Evolutionary conservation across 2,113 vertebrate species (phyloP).

Genomic region (Nasalis larvatus): DNA sequence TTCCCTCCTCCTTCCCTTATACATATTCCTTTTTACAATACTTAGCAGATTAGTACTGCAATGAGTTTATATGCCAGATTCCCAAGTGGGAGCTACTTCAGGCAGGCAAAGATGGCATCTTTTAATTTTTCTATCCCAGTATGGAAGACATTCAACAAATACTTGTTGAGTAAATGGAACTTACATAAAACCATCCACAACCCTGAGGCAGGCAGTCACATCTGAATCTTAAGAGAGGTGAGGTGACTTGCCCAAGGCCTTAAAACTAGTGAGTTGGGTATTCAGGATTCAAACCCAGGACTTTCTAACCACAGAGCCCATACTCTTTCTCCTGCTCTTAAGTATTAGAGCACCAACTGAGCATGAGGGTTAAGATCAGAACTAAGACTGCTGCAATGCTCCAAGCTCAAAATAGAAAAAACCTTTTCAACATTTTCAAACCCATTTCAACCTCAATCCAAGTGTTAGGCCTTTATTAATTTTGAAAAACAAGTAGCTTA

Average conservation of each 20-base stretch:
- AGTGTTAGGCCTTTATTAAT: not conserved
- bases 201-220: not conserved
- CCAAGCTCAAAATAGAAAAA: not conserved
- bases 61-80: not conserved
- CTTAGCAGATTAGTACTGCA: not conserved
- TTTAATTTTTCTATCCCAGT: slow-evolving; percentile 2
- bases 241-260: slow-evolving; percentile 34
- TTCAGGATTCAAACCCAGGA: slow-evolving; percentile 43
- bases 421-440: slow-evolving; percentile 19
- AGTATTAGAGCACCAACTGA: not conserved
- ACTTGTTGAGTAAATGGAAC: not conserved
- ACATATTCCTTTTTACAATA: not conserved
- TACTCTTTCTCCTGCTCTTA: not conserved
- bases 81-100: not conserved
- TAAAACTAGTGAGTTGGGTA: not conserved
- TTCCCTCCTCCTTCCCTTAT: not conserved
- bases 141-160: slow-evolving; percentile 16
- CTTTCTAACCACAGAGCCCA: not conserved
- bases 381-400: not conserved
- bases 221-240: not conserved
- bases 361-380: not conserved
- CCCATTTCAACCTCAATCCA: not conserved
- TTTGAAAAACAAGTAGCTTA: slow-evolving; percentile 35
- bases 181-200: not conserved
- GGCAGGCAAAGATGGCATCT: not conserved